phyloP scores from a whole-genome alignment of 2,113 vertebrate genomes.

The Gila orcuttii region DNA sequence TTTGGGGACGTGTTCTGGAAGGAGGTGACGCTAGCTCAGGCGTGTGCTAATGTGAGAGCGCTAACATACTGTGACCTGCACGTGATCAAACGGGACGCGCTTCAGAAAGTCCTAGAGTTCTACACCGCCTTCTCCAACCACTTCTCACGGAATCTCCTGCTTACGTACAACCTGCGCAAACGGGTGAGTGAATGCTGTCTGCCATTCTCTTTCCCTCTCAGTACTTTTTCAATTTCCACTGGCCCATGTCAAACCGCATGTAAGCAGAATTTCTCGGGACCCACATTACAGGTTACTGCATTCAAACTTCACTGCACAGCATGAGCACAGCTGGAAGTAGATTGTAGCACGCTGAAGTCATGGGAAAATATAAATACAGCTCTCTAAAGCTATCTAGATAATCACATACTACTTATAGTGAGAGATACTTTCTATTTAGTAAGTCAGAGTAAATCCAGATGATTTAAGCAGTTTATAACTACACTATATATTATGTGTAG shows the following conservation, averaged over 20 bases:
- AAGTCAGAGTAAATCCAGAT: not conserved
- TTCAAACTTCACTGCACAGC: not conserved
- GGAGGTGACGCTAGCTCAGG: constrained; percentile 92
- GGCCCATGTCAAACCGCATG: not conserved
- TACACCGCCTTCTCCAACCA: constrained; percentile 98
- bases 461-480: not conserved
- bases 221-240: not conserved
- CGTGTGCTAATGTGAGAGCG: constrained; percentile 95
- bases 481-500: too few species aligned
- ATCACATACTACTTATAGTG: not conserved
- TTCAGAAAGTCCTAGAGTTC: constrained; percentile 99
- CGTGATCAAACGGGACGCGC: constrained; percentile 94
- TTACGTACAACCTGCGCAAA: constrained; percentile 97
- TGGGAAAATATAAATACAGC: not conserved
- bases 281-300: not conserved
- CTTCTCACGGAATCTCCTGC: constrained; percentile 96
- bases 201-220: not conserved
- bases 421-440: not conserved
- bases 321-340: not conserved
- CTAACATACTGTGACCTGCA: constrained; percentile 98
- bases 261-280: not conserved
- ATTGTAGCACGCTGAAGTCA: not conserved
- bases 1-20: constrained; percentile 99
- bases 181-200: constrained; percentile 77
- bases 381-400: not conserved